These are phyloP conservation scores for Channa maculata DNA, from an alignment of 2,113 vertebrate genomes.

Conservation along the genomic window DNA sequence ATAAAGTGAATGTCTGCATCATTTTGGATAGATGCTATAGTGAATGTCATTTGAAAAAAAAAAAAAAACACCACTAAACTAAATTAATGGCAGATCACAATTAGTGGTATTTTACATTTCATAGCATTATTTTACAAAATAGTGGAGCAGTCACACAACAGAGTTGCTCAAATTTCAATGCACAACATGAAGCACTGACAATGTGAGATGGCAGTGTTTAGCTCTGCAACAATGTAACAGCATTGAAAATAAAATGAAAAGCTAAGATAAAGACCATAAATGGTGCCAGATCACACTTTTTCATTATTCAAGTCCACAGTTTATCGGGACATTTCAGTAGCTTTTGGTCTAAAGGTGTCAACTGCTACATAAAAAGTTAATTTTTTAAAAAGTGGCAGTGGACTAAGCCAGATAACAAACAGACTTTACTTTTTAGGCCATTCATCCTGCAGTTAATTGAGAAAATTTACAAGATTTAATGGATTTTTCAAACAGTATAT, in stretches of 20 bases:
- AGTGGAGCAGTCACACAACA: slow-evolving; percentile 39
- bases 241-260: not conserved
- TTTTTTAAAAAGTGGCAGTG: slow-evolving; percentile 11
- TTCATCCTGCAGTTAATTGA: not conserved
- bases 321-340: not conserved
- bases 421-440: slow-evolving; percentile 12
- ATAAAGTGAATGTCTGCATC: slow-evolving; percentile 39
- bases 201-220: slow-evolving; percentile 59
- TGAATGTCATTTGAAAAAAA: slow-evolving; percentile 35
- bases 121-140: slow-evolving; percentile 58
- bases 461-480: not conserved
- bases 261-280: not conserved
- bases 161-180: slow-evolving; percentile 28
- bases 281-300: slow-evolving; percentile 27
- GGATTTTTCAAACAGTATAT: not conserved
- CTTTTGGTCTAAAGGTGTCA: not conserved
- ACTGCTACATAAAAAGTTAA: slow-evolving; percentile 16
- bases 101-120: slow-evolving; percentile 58
- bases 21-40: slow-evolving; percentile 41
- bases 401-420: slow-evolving; percentile 3
- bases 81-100: slow-evolving; percentile 23
- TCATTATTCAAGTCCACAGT: slow-evolving; percentile 9
- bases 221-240: slow-evolving; percentile 47
- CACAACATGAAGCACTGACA: slow-evolving; percentile 37
- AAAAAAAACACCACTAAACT: slow-evolving; percentile 33